Percentiles rank a stretch among this genome's conserved stretches.
Conservation (phyloP, 2,797 vertebrate genomes). For the Trachops cirrhosus region DNA sequence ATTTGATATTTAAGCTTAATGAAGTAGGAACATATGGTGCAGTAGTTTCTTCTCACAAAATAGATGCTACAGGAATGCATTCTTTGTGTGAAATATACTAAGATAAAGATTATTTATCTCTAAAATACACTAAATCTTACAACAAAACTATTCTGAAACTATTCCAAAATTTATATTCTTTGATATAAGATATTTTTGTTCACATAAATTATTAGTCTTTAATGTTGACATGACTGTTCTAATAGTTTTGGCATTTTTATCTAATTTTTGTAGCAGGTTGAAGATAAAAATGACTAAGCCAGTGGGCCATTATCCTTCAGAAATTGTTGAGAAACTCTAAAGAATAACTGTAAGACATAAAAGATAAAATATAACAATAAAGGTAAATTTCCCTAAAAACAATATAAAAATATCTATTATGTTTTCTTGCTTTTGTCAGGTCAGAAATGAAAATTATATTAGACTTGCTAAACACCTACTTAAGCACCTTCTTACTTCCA, state of each 20-base stretch:
- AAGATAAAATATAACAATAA: not conserved
- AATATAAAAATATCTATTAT: not conserved
- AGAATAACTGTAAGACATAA: not conserved
- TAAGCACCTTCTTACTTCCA: not conserved
- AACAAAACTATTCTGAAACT: not conserved
- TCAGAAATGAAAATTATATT: not conserved
- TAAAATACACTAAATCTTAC: not conserved
- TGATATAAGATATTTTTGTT: not conserved
- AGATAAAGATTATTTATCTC: not conserved
- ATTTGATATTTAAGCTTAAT: not conserved
- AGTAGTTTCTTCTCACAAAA: not conserved
- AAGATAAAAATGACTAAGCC: not conserved
- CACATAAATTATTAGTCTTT: not conserved
- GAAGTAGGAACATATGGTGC: not conserved
- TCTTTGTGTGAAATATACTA: not conserved
- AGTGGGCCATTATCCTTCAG: not conserved
- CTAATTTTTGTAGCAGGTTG: not conserved
- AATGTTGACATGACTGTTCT: not conserved
- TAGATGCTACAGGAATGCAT: not conserved
- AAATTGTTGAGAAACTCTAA: not conserved
- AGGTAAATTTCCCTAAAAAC: not conserved
- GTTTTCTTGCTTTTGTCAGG: not conserved
- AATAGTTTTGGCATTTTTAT: not conserved
- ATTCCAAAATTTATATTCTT: not conserved
- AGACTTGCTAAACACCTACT: not conserved